Evolutionary conservation across 2,113 vertebrate genomes (phyloP).

Genomic region (Verasper variegatus): DNA sequence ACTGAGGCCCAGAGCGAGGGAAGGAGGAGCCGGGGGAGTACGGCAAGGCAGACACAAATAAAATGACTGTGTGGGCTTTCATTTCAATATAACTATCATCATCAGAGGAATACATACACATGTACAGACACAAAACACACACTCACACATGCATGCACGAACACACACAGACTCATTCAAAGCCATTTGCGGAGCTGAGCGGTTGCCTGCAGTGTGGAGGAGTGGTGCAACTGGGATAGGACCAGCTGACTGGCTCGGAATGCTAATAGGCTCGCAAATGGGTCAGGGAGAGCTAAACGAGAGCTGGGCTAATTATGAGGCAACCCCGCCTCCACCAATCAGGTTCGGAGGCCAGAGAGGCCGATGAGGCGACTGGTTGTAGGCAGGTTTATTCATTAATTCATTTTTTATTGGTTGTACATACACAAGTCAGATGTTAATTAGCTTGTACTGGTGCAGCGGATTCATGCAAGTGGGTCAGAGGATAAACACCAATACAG

Average conservation of each 20-base stretch:
- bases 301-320: constrained; percentile 60
- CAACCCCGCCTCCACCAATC: constrained; percentile 45
- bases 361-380: constrained; percentile 33
- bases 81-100: constrained; percentile 53
- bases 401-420: background rate
- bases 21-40: constrained; percentile 4
- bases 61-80: constrained; percentile 44
- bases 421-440: constrained; percentile 48
- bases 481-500: too few species aligned
- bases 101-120: constrained; percentile 13
- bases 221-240: constrained; percentile 56
- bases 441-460: constrained; percentile 38
- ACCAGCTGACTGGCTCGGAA: constrained; percentile 62
- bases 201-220: constrained; percentile 63
- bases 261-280: constrained; percentile 68
- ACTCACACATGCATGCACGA: background rate
- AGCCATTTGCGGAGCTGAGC: constrained; percentile 66
- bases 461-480: constrained; percentile 58
- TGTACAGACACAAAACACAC: constrained; percentile 2
- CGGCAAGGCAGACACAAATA: constrained; percentile 16
- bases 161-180: constrained; percentile 20
- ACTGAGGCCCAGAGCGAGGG: background rate
- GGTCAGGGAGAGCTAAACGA: constrained; percentile 74
- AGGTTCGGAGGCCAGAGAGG: constrained; percentile 39
- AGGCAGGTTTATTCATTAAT: constrained; percentile 22